Percentiles rank a stretch among this genome's conserved stretches.
Evolutionary conservation across 2,888 invertebrate genomes (phyloP).

Genomic region (Andrena fulva): DNA sequence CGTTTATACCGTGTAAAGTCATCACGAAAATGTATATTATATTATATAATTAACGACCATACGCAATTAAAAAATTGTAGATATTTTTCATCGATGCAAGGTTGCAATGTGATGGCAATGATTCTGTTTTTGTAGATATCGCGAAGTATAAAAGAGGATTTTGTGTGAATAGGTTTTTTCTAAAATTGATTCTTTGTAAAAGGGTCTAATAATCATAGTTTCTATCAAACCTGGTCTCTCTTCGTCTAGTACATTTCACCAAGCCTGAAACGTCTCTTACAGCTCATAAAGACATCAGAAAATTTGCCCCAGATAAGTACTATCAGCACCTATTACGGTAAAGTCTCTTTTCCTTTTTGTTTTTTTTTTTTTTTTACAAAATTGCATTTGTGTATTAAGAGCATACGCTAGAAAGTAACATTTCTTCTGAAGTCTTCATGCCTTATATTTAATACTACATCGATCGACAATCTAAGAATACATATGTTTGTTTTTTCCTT

Average conservation of each 20-base stretch:
- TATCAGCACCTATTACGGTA: not conserved
- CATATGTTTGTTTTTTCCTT: constrained; percentile 12
- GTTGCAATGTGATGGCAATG: constrained; percentile 83
- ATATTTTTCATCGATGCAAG: constrained; percentile 81
- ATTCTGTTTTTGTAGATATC: constrained; percentile 85
- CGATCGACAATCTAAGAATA: constrained; percentile 36
- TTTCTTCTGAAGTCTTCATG: constrained; percentile 57
- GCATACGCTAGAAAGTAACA: constrained; percentile 19
- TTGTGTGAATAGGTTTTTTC: constrained; percentile 85
- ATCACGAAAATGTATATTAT: constrained; percentile 77
- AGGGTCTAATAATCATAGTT: constrained; percentile 86
- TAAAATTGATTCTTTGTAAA: constrained; percentile 85
- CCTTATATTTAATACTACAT: constrained; percentile 33
- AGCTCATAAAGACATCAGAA: constrained; percentile 54
- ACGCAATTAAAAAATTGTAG: constrained; percentile 77
- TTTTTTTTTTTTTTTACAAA: constrained; percentile 1
- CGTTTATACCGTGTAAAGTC: constrained; percentile 79
- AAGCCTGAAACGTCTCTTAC: constrained; percentile 50
- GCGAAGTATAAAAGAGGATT: constrained; percentile 81
- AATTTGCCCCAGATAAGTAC: constrained; percentile 13
- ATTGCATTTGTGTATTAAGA: constrained; percentile 5
- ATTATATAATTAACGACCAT: constrained; percentile 77
- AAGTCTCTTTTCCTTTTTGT: not conserved
- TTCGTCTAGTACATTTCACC: constrained; percentile 57
- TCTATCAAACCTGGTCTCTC: constrained; percentile 80